Evolutionary conservation across 2,797 vertebrate genomes (phyloP).

Genomic region (Micromesistius poutassou): DNA sequence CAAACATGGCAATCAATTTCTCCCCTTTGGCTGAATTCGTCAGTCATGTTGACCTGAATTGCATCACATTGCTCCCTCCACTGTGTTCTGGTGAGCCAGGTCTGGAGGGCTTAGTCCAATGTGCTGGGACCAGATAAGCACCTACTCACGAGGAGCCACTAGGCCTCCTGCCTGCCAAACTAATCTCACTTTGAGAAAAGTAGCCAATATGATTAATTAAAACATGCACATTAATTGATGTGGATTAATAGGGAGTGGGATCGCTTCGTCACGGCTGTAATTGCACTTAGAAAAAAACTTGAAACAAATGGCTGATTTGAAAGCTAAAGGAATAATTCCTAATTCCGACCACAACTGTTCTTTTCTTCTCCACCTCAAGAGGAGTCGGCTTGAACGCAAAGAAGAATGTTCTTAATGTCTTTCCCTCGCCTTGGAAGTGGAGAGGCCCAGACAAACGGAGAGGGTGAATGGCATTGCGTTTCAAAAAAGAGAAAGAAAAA

Average conservation of each 20-base stretch:
- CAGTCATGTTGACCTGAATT: conserved; percentile 49
- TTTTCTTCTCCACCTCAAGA: conserved; percentile 31
- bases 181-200: conserved; percentile 71
- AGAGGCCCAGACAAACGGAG: not conserved
- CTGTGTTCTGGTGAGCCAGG: conserved; percentile 47
- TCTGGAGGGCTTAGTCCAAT: conserved; percentile 62
- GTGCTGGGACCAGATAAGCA: conserved; percentile 71
- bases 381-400: conserved; percentile 36
- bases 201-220: conserved; percentile 64
- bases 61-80: conserved; percentile 50
- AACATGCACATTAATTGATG: conserved; percentile 61
- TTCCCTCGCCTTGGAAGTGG: not conserved
- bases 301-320: conserved; percentile 34
- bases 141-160: conserved; percentile 59
- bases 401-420: conserved; percentile 1
- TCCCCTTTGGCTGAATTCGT: not conserved
- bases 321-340: conserved; percentile 49
- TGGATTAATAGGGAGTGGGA: conserved; percentile 63
- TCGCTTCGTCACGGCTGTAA: conserved; percentile 60
- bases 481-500: not conserved
- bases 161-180: conserved; percentile 57
- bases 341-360: conserved; percentile 19
- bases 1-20: not conserved
- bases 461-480: not conserved
- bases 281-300: conserved; percentile 43